Evolutionary conservation across 2,888 invertebrate genomes (phyloP), one percentile per base, ranked within the genome.

Genomic region (Agapetus fuscipes): DNA sequence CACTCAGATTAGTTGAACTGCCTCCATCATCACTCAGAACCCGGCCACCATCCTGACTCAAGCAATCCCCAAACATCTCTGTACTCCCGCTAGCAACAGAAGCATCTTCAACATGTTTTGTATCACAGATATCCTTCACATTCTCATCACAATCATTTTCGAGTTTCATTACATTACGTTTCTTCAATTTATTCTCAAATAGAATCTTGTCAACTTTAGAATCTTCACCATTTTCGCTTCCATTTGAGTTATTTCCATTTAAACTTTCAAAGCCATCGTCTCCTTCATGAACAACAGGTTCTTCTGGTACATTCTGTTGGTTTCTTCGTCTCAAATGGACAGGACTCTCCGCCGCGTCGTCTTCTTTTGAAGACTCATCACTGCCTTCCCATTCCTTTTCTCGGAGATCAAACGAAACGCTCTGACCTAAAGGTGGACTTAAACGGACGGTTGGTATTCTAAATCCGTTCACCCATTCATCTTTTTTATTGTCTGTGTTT

Each of bases 261-360:
- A 88, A 70, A 57, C 87, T 87, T 63, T 88, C 88, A 53, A 88
- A 87, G 10, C 87, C 88, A 55, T 88, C 87, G 54, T 88, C 88
- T 55, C 85, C 69, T 43, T 71, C 71, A 17, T 34, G 34, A n/a
- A 34, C 20, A 13, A 2, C 30, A n/a, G 13, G 11, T 17, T 32
- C 11, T 14, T 14, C 17, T 12, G 25, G 28, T 16, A 27, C 13
- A 6, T 9, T 37, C 15, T 29, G 29, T 24, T 24, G 26, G 7
- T n/a, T n/a, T n/a, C n/a, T n/a, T n/a, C n/a, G n/a, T n/a, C n/a
- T n/a, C n/a, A n/a, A n/a, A n/a, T 36, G 28, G 25, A 32, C 30
- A 3, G 42, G 41, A 29, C 32, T 37, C 11, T 39, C 28, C 24
- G 30, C 38, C 12, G 36, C 36, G 10, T 39, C 36, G 10, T 41